Conservation (phyloP, 30 jellyfish, hydroid and myxozoan species). For the Nemopilema nomurai region DNA sequence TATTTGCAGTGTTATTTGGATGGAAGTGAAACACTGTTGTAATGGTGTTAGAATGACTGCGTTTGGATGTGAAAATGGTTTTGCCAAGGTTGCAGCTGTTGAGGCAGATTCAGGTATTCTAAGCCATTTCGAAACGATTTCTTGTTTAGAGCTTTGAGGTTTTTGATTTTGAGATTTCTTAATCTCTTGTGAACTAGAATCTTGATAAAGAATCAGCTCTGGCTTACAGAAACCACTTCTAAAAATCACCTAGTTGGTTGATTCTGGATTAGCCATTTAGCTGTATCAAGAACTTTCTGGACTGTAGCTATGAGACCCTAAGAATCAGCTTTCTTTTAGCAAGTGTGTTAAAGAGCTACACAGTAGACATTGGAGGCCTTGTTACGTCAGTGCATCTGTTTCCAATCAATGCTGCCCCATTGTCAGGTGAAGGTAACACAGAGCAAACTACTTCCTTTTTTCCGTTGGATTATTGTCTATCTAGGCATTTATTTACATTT, state of each 20-base stretch:
- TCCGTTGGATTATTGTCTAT: background rate
- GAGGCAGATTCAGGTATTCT: slow-evolving; percentile 37
- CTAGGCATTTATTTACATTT: background rate
- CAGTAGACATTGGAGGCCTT: slow-evolving; percentile 47
- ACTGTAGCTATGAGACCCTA: no score
- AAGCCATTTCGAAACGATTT: background rate
- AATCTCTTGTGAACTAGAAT: background rate
- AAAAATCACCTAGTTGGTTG: background rate
- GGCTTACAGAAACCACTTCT: no score
- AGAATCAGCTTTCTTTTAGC: background rate
- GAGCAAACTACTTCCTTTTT: background rate
- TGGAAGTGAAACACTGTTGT: slow-evolving; percentile 72
- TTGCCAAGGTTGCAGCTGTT: slow-evolving; percentile 53
- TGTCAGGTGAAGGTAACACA: slow-evolving; percentile 1
- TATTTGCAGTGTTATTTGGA: slow-evolving; percentile 84
- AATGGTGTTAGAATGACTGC: slow-evolving; percentile 70
- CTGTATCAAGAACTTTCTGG: no score
- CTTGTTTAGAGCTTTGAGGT: background rate
- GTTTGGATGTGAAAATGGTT: slow-evolving; percentile 92
- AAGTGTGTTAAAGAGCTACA: slow-evolving; percentile 17
- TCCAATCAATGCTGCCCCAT: background rate
- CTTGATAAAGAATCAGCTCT: background rate
- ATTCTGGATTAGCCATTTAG: background rate
- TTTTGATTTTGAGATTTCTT: background rate
- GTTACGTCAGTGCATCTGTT: slow-evolving; percentile 42